Evolutionary conservation across 2,888 invertebrate species (phyloP), one percentile per base, ranked within the genome.

Genomic region (Thelaira solivaga): DNA sequence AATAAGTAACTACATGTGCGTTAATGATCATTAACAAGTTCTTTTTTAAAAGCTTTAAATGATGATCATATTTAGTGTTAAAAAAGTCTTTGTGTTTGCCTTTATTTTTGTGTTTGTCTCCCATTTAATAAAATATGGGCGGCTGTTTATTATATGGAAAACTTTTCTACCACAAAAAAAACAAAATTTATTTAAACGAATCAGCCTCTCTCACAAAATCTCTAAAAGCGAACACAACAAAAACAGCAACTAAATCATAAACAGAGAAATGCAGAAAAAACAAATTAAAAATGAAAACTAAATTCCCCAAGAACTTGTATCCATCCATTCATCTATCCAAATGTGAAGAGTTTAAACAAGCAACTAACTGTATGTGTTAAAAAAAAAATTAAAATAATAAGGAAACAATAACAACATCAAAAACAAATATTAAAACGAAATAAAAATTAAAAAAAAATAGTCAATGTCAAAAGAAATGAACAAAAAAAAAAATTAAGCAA

Each of bases 381-480:
- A 24, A 55, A n/a, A 41, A 57, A 36, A 57, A 39, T 24, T 8
- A 36, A 31, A 13, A 22, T 10, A 51, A 13, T 41, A 34, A 43
- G 16, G 8, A 43, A 62, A 41, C 64, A 34, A 43, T 11, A 36
- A 57, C 39, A 49, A 7, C 47, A 39, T 8, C 31, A 41, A 16
- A 34, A 45, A 31, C 45, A 34, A 45, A 55, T 45, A 24, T 22
- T 18, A 45, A 24, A 10, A 41, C 16, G 29, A n/a, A 1, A 29
- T n/a, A 62, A 47, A 49, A 26, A 6, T 13, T 8, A 26, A 47
- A 49, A 47, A 47, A 24, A 45, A 51, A 26, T 53, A 55, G 62
- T 64, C 72, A 72, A 72, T 72, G 72, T 72, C 64, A 64, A 64
- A 36, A 36, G 62, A 53, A 72, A 55, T 49, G 51, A 61, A 53